Conservation (phyloP, 2,888 invertebrate species). For the Orthosia cruda region DNA sequence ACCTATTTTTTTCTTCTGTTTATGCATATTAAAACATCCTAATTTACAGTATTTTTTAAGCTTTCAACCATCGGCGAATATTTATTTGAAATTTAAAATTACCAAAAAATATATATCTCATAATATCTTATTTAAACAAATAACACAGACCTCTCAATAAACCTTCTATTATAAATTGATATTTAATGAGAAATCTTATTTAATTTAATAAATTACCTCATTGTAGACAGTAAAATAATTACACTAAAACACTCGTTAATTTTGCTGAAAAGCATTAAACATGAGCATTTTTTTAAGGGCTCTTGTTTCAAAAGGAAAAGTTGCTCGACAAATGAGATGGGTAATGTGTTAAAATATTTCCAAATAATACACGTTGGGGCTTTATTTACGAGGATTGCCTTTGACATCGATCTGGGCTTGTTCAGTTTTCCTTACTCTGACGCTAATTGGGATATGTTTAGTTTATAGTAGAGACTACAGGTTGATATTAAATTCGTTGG, state of each 20-base stretch:
- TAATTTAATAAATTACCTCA: slow-evolving; percentile 17
- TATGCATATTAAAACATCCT: too few species aligned
- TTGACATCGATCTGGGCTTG: slow-evolving; percentile 14
- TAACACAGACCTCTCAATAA: neutral
- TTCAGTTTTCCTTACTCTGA: neutral
- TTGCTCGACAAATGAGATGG: slow-evolving; percentile 38
- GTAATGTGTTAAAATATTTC: slow-evolving; percentile 31
- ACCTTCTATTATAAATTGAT: neutral
- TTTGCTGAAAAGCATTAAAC: slow-evolving; percentile 34
- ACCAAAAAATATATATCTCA: neutral
- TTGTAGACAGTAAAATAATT: slow-evolving; percentile 38
- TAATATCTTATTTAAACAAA: slow-evolving; percentile 24
- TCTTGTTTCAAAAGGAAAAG: slow-evolving; percentile 22
- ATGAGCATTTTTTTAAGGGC: slow-evolving; percentile 8
- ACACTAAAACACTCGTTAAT: slow-evolving; percentile 35
- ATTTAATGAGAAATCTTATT: slow-evolving; percentile 26
- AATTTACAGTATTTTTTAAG: neutral
- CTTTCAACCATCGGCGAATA: too few species aligned
- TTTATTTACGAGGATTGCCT: slow-evolving; percentile 27
- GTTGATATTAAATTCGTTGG: neutral
- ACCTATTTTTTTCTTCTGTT: too few species aligned
- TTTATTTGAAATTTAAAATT: too few species aligned
- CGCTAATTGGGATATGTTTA: neutral
- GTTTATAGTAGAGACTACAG: neutral
- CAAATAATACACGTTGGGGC: slow-evolving; percentile 10